phyloP scores from a whole-genome alignment of 2,888 invertebrate species.

The Troilus luridus region DNA sequence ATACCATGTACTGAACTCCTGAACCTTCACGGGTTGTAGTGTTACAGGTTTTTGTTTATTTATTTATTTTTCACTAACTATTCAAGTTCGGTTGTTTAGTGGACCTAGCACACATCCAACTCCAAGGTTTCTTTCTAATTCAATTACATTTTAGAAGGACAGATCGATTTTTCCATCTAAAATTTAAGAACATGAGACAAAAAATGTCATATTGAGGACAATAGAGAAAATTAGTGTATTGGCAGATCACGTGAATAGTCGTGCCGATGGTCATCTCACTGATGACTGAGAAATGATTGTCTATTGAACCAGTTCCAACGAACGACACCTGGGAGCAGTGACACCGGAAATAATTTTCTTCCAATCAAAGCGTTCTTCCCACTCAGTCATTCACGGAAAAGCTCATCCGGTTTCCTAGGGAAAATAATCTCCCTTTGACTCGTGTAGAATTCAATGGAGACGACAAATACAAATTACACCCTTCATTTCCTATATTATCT shows the following conservation, averaged over 20 bases:
- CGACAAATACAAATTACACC: not conserved
- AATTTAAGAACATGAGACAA: not conserved
- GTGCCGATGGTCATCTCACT: not conserved
- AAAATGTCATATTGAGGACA: not conserved
- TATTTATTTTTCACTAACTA: too few species aligned
- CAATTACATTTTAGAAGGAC: not conserved
- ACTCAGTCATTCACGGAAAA: slow-evolving; percentile 1
- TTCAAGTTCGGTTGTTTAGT: too few species aligned
- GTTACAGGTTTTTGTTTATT: too few species aligned
- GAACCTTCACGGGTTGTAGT: too few species aligned
- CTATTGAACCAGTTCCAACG: slow-evolving; percentile 6
- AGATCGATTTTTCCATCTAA: not conserved
- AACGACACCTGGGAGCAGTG: not conserved
- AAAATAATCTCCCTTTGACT: not conserved
- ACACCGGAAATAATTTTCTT: slow-evolving; percentile 47
- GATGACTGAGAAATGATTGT: not conserved
- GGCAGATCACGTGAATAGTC: not conserved
- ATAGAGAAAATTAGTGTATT: not conserved
- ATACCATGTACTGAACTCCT: too few species aligned
- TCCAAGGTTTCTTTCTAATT: not conserved
- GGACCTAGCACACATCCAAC: too few species aligned
- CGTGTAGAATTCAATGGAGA: not conserved
- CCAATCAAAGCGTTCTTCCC: slow-evolving; percentile 10
- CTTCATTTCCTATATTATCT: not conserved
- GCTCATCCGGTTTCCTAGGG: slow-evolving; percentile 12